Evolutionary conservation across 2,888 invertebrate genomes (phyloP).

Genomic region (Fragum sueziense): DNA sequence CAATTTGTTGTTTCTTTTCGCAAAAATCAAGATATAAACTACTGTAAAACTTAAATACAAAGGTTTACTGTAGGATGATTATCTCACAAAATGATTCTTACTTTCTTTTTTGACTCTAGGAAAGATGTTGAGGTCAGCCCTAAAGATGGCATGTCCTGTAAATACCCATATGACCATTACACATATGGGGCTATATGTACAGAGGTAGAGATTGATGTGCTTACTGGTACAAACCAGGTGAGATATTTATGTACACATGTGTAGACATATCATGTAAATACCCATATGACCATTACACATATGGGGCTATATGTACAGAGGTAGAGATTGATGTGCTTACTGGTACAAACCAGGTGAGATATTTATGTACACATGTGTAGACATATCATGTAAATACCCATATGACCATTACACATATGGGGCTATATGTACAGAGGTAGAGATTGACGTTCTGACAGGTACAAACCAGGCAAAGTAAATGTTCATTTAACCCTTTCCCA

Average conservation of each 20-base stretch:
- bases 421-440: conserved; percentile 76
- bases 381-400: conserved; percentile 59
- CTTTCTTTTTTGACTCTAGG: background rate
- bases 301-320: conserved; percentile 75
- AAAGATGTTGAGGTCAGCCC: background rate
- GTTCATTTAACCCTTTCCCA: background rate
- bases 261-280: conserved; percentile 63
- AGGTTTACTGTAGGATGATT: too few species aligned
- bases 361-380: too few species aligned
- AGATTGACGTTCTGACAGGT: conserved; percentile 80
- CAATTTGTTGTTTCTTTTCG: too few species aligned
- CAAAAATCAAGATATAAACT: too few species aligned
- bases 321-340: conserved; percentile 80
- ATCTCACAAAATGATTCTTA: too few species aligned
- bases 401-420: conserved; percentile 74
- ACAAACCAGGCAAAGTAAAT: conserved; percentile 72
- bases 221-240: conserved; percentile 80
- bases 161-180: conserved; percentile 65
- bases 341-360: conserved; percentile 78
- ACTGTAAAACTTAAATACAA: too few species aligned
- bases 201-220: conserved; percentile 79
- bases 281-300: conserved; percentile 69
- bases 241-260: too few species aligned
- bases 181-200: conserved; percentile 75
- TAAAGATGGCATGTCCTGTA: background rate